A percentile compares a stretch with the other conserved stretches of the same genome.
These are phyloP conservation scores for Tenodera sinensis DNA, from an alignment of 2,888 invertebrate species.

Conservation along the genomic window DNA sequence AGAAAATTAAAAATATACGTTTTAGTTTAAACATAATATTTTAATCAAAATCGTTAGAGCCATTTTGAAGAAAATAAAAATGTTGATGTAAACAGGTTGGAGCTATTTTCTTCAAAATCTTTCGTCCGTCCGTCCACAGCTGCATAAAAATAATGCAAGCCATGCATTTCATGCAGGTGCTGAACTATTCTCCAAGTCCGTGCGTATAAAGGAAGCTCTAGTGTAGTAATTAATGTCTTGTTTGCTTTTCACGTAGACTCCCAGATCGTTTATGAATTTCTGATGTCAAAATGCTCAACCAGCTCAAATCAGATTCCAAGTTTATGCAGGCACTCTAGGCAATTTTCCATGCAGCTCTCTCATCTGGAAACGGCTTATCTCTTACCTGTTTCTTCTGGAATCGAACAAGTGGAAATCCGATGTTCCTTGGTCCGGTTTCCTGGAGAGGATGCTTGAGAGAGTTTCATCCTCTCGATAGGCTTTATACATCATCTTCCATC, in stretches of 20 bases:
- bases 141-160: too few species aligned
- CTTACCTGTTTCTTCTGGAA: background rate
- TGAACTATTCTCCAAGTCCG: background rate
- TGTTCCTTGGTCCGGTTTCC: background rate
- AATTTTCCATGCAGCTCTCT: background rate
- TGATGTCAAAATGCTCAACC: background rate
- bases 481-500: background rate
- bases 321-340: background rate
- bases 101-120: too few species aligned
- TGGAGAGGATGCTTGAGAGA: background rate
- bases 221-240: background rate
- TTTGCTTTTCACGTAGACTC: background rate
- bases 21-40: too few species aligned
- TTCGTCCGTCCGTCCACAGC: too few species aligned
- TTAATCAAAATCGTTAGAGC: too few species aligned
- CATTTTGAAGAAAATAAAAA: too few species aligned
- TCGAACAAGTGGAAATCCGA: background rate
- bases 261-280: background rate
- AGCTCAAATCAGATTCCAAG: background rate
- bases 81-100: too few species aligned
- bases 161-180: too few species aligned
- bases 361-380: background rate
- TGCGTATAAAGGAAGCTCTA: background rate
- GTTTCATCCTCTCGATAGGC: background rate
- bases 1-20: too few species aligned